Conservation (phyloP, 2,888 invertebrate genomes). For the Tetragnatha montana region DNA sequence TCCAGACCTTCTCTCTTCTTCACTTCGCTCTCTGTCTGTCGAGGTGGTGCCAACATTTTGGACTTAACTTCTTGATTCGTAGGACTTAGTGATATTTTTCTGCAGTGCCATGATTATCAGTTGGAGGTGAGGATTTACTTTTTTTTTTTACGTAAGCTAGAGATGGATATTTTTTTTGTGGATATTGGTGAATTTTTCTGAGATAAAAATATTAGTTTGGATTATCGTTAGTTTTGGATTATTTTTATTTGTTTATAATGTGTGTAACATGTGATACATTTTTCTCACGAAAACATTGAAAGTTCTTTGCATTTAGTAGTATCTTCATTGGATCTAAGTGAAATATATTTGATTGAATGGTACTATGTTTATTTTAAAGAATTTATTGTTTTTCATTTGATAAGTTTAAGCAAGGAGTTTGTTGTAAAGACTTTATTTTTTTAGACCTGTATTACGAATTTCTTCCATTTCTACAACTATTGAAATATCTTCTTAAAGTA, state of each 20-base stretch:
- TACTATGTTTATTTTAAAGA: too few relatives aligned
- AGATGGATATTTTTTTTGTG: background rate
- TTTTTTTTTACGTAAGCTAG: background rate
- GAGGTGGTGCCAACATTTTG: background rate
- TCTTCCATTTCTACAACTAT: too few relatives aligned
- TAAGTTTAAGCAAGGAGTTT: too few relatives aligned
- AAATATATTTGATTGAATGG: too few relatives aligned
- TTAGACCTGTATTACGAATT: too few relatives aligned
- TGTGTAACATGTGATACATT: too few relatives aligned
- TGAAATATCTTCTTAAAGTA: too few relatives aligned
- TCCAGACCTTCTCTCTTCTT: background rate
- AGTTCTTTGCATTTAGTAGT: too few relatives aligned
- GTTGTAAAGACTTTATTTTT: too few relatives aligned
- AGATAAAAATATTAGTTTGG: background rate
- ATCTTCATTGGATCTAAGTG: too few relatives aligned
- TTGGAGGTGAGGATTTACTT: conserved; percentile 50
- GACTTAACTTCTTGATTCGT: background rate
- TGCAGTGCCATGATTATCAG: conserved; percentile 59
- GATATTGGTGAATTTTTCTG: background rate
- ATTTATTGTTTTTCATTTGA: too few relatives aligned
- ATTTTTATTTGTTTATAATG: background rate
- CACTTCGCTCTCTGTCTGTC: background rate
- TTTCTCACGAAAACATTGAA: too few relatives aligned
- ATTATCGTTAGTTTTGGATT: background rate
- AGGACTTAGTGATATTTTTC: conserved; percentile 42